A percentile compares a stretch with the other conserved stretches of the same genome.
These are phyloP conservation scores for Frankliniella intonsa DNA, from an alignment of 2,888 invertebrate genomes.

Conservation along the genomic window DNA sequence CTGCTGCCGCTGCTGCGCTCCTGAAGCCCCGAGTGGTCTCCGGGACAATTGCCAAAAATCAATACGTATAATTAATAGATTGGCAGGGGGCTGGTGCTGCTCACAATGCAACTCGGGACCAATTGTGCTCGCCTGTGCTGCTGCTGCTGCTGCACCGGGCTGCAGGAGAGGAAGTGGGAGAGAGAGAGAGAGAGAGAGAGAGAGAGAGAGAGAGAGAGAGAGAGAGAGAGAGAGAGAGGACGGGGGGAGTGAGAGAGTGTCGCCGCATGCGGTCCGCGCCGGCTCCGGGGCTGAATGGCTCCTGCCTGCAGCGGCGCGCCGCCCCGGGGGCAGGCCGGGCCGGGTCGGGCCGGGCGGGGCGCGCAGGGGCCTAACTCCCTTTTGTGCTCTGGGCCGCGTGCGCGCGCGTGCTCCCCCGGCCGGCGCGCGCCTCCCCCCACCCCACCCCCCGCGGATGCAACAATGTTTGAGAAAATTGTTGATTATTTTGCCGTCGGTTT, in stretches of 20 bases:
- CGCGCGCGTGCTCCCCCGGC: background rate
- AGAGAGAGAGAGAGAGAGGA: background rate
- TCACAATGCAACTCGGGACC: background rate
- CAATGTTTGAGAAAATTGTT: too few species aligned
- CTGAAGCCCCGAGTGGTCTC: background rate
- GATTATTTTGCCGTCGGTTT: too few species aligned
- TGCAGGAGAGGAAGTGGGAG: background rate
- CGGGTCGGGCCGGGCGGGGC: background rate
- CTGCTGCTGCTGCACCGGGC: background rate
- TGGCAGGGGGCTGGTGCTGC: slow-evolving; percentile 4
- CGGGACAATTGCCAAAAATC: slow-evolving; percentile 23
- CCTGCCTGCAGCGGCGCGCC: background rate
- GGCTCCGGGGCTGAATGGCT: background rate
- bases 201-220: background rate
- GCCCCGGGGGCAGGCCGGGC: background rate
- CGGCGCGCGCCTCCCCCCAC: background rate
- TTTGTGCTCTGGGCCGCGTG: background rate
- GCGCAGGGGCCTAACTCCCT: background rate
- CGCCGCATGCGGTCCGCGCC: slow-evolving; percentile 20
- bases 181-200: background rate
- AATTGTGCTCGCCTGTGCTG: background rate
- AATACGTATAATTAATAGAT: slow-evolving; percentile 27
- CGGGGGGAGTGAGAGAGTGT: background rate
- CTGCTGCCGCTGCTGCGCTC: too few species aligned
- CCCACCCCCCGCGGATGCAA: background rate